Evolutionary conservation across 1,140 invertebrate species (phyloP).

Genomic region (Tetragnatha versicolor): DNA sequence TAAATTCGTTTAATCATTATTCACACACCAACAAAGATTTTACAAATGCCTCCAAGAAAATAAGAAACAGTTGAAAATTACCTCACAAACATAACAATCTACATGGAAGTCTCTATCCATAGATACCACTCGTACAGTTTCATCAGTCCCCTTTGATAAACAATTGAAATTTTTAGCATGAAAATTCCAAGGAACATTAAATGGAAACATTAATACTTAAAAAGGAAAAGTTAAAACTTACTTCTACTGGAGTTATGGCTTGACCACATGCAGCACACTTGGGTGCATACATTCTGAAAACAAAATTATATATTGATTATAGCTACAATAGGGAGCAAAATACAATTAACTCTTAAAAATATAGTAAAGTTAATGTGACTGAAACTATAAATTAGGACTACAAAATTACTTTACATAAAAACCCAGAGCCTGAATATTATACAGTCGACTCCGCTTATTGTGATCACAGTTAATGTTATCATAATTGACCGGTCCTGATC

Average conservation of each 20-base stretch:
- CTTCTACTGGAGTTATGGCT: slow-evolving; percentile 82
- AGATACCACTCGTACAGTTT: slow-evolving; percentile 95
- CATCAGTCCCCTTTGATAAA: slow-evolving; percentile 82
- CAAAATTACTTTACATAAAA: too few species aligned
- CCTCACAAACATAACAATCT: slow-evolving; percentile 97
- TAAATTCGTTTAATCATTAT: not conserved
- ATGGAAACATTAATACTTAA: too few species aligned
- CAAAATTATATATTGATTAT: too few species aligned
- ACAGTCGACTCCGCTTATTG: too few species aligned
- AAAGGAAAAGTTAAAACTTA: slow-evolving; percentile 64
- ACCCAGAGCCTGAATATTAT: too few species aligned
- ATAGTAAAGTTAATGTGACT: not conserved
- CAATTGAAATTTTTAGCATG: too few species aligned
- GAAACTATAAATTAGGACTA: not conserved
- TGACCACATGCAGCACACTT: slow-evolving; percentile 96
- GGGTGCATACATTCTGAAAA: slow-evolving; percentile 89
- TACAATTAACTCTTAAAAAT: too few species aligned
- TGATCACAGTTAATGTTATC: too few species aligned
- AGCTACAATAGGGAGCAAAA: too few species aligned
- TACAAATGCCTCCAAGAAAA: not conserved
- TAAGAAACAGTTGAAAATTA: slow-evolving; percentile 61
- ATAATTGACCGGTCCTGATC: too few species aligned
- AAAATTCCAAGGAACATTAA: too few species aligned
- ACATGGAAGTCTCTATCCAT: slow-evolving; percentile 99
- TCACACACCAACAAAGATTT: too few species aligned